Evolutionary conservation across 1,140 invertebrate species (phyloP).

Genomic region (Anastatus disparis): DNA sequence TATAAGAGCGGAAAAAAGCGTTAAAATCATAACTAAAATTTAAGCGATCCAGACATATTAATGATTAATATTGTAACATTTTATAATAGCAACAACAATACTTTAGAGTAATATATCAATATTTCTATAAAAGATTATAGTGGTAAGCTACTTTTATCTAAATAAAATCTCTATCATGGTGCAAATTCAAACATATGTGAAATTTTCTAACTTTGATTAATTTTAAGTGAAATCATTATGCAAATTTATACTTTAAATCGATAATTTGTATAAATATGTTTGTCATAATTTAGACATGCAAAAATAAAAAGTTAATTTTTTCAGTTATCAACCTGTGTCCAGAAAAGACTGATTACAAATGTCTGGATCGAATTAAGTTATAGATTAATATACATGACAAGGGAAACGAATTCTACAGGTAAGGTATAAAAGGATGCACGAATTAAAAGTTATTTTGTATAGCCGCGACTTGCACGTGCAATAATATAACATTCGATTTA

Average conservation of each 20-base stretch:
- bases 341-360: neutral
- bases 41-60: conserved; percentile 16
- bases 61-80: no score
- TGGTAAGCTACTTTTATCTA: no score
- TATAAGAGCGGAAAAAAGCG: neutral
- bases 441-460: conserved; percentile 6
- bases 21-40: neutral
- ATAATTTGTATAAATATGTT: no score
- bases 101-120: no score
- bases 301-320: neutral
- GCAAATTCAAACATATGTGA: no score
- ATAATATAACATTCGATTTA: neutral
- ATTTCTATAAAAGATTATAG: no score
- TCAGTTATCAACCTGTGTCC: neutral
- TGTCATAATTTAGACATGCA: no score
- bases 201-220: no score
- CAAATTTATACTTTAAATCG: no score
- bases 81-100: no score
- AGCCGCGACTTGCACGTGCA: conserved; percentile 1
- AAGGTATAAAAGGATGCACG: neutral
- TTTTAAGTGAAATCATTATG: no score
- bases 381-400: neutral
- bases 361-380: conserved; percentile 16
- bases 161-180: no score
- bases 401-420: neutral